Evolutionary conservation across 1,140 invertebrate genomes (phyloP), one percentile per base, ranked within the genome.

Genomic region (Lepidostoma basale): DNA sequence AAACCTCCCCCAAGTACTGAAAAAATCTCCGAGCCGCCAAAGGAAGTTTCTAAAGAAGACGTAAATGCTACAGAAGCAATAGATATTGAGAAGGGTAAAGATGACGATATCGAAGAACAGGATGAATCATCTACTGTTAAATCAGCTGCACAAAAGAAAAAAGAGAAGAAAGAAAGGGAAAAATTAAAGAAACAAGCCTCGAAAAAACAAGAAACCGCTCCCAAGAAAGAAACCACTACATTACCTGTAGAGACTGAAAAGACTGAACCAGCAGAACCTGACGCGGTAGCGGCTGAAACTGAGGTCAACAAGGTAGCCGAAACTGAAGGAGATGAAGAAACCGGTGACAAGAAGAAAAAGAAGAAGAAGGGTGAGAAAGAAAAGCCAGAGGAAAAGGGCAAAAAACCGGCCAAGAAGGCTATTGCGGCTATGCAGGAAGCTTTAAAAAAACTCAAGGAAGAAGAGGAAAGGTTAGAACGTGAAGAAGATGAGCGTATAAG

Each of bases 361-460:
- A 89, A 84, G 81, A 84, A 82, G 74, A 84, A 78, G 58, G 81
- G 77, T 68, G 77, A 79, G 12, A 74, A 73, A 47, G 75, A 72
- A 44, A 77, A 80, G 5, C 84, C 85, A 22, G 74, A 85, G 81
- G 75, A 84, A 77, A 79, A 79, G 39, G 81, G 80, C 64, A 88
- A 88, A 77, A 90, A 91, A 33, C 90, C 91, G 67, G 87, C 87
- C 12, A 93, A 90, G 67, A 92, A 92, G 74, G 87, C 91, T 33
- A 89, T 95, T 74, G 90, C 89, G 73, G 92, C 92, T 18, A 96
- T 96, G 91, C 92, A 96, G 80, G 93, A 95, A 79, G 89, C 92
- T 28, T 81, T 96, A 5, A 92, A 89, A 74, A 92, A 92, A 78
- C 83, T 92, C n/a, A 92, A 92, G 77, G 94, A 97, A 79, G 94